These are phyloP conservation scores for Cavia aperea DNA, from an alignment of 2,113 vertebrate species.

Conservation along the genomic window DNA sequence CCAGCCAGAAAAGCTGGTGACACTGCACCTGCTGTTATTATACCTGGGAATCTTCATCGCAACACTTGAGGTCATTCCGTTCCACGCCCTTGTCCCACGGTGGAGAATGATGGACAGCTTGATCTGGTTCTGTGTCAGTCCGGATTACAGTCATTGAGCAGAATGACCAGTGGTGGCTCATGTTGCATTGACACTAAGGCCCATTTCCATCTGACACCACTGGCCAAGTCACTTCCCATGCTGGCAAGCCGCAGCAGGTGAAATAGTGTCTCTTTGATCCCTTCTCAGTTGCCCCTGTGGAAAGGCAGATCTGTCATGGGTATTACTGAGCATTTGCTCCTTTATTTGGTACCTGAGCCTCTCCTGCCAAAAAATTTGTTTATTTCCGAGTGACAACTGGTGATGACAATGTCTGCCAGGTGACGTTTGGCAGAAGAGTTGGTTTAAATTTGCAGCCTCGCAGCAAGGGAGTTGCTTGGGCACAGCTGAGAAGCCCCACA, in stretches of 20 bases:
- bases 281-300: neutral
- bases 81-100: neutral
- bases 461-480: neutral
- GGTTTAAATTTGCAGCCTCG: neutral
- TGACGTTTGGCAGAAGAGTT: neutral
- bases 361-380: neutral
- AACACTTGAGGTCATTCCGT: neutral
- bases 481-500: neutral
- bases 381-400: neutral
- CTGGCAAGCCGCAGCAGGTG: neutral
- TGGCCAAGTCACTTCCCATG: neutral
- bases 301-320: constrained; percentile 6
- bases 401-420: no score
- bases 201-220: neutral
- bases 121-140: neutral
- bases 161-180: neutral
- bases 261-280: neutral
- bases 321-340: neutral
- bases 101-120: neutral
- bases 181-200: neutral
- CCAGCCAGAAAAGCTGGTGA: neutral
- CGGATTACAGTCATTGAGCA: neutral
- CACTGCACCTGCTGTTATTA: neutral
- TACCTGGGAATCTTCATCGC: neutral
- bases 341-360: neutral